phyloP scores from a whole-genome alignment of 2,797 vertebrate genomes.

The Potorous gilbertii region DNA sequence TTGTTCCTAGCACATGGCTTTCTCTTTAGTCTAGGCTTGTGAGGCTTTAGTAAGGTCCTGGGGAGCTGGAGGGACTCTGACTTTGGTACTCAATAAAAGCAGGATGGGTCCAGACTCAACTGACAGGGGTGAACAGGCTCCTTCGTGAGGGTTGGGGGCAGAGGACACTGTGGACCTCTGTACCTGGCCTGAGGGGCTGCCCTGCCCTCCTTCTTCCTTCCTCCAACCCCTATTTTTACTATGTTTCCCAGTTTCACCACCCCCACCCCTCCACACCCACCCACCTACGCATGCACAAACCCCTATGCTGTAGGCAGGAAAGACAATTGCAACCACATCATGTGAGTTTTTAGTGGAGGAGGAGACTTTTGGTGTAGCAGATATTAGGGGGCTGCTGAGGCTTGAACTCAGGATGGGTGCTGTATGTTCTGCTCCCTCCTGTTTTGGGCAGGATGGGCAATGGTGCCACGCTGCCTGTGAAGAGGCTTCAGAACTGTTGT shows the following conservation, averaged over 20 bases:
- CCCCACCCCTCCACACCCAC: not conserved
- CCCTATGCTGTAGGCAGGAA: not conserved
- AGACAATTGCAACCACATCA: not conserved
- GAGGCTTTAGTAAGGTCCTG: not conserved
- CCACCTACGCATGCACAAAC: not conserved
- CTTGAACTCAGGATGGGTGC: not conserved
- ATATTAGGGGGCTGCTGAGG: not conserved
- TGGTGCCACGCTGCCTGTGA: not conserved
- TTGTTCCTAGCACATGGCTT: not conserved
- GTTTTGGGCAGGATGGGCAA: not conserved
- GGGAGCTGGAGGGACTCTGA: not conserved
- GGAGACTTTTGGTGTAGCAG: not conserved
- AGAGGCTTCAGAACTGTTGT: not conserved
- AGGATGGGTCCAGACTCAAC: not conserved
- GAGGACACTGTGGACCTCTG: not conserved
- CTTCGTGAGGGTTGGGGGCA: not conserved
- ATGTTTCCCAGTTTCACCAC: not conserved
- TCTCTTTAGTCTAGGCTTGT: not conserved
- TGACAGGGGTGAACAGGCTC: not conserved
- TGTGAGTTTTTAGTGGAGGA: not conserved
- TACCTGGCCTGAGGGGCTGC: not conserved
- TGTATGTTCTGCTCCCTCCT: not conserved
- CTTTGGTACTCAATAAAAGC: not conserved
- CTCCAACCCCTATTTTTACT: not conserved
- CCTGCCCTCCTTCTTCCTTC: not conserved